Conservation (phyloP, 30 jellyfish, hydroid and myxozoan species). For the Hydractinia symbiolongicarpus region DNA sequence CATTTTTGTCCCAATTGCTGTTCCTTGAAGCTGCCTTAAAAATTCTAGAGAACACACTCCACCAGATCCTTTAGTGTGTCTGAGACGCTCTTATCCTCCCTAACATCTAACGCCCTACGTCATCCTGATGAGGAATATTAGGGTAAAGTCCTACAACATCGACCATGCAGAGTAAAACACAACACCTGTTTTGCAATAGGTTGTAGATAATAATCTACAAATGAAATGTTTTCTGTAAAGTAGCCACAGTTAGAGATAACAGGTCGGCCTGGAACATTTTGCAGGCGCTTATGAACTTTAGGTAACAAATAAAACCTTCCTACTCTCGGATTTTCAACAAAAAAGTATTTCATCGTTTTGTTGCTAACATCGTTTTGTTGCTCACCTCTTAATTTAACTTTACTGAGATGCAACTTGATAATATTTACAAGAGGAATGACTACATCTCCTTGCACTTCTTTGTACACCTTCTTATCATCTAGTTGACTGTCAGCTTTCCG, state of each 20-base stretch:
- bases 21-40: constrained; percentile 24
- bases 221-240: constrained; percentile 29
- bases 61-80: background rate
- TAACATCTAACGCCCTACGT: too few relatives aligned
- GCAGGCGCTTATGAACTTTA: constrained; percentile 43
- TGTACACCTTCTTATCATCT: background rate
- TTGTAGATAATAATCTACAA: constrained; percentile 32
- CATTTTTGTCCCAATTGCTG: constrained; percentile 39
- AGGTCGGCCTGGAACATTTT: constrained; percentile 47
- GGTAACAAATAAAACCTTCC: constrained; percentile 25
- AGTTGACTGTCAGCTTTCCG: background rate
- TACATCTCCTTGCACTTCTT: background rate
- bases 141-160: constrained; percentile 39
- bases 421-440: constrained; percentile 12
- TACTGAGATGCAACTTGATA: background rate
- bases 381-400: background rate
- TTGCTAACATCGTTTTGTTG: constrained; percentile 3
- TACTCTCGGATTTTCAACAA: background rate
- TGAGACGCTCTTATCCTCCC: background rate
- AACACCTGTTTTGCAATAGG: constrained; percentile 24
- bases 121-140: too few relatives aligned
- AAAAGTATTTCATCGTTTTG: background rate
- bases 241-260: constrained; percentile 44
- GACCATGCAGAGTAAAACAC: constrained; percentile 1
- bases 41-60: background rate